These are phyloP conservation scores for Caenorhabditis remanei DNA, from an alignment of 1,140 invertebrate genomes.

Conservation along the genomic window DNA sequence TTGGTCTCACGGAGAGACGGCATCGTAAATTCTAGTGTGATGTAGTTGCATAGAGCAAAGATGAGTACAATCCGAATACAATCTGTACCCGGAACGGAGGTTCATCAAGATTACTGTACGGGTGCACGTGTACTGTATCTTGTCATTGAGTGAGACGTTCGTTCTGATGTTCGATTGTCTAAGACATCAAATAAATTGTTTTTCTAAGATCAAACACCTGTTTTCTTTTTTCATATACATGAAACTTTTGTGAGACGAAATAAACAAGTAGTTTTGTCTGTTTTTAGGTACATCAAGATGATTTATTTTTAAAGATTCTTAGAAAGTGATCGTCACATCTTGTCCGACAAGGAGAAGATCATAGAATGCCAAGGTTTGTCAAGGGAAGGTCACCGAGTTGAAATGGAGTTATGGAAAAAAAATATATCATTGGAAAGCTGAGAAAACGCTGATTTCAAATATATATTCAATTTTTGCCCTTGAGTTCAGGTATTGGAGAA, in stretches of 20 bases:
- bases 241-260: background rate
- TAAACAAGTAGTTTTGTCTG: background rate
- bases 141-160: background rate
- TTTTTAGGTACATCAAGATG: background rate
- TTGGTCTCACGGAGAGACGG: background rate
- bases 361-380: too few relatives aligned
- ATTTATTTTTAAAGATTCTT: background rate
- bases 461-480: too few relatives aligned
- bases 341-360: too few relatives aligned
- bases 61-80: background rate
- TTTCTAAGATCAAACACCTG: slow-evolving; percentile 26
- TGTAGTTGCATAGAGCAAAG: background rate
- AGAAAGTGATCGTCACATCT: background rate
- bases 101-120: slow-evolving; percentile 3
- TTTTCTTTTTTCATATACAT: background rate
- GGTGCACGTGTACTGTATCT: background rate
- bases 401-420: too few relatives aligned
- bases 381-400: too few relatives aligned
- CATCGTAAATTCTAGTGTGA: background rate
- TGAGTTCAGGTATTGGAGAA: too few relatives aligned
- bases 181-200: slow-evolving; percentile 4
- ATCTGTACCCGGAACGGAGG: background rate
- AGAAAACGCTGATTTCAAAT: too few relatives aligned
- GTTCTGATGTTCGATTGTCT: background rate
- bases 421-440: too few relatives aligned